Percentiles rank a stretch among this genome's conserved stretches.
phyloP scores from a whole-genome alignment of 2,888 invertebrate species.

The Plusia festucae region DNA sequence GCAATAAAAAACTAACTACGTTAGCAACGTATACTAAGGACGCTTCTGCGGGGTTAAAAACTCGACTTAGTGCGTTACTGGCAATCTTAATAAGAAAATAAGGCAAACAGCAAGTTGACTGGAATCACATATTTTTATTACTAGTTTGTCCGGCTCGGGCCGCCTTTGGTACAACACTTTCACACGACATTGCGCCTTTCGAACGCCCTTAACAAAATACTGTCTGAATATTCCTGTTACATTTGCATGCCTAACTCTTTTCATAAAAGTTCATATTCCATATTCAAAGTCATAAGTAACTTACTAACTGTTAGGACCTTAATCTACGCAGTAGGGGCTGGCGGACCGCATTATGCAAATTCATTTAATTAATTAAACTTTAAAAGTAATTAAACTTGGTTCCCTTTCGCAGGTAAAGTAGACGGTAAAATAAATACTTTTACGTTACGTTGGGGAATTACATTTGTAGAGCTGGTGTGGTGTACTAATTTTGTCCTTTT shows the following conservation, averaged over 20 bases:
- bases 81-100: too few species aligned
- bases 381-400: constrained; percentile 68
- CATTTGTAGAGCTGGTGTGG: background rate
- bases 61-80: too few species aligned
- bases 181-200: background rate
- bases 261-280: constrained; percentile 4
- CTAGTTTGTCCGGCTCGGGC: too few species aligned
- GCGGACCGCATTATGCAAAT: constrained; percentile 68
- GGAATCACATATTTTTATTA: too few species aligned
- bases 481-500: background rate
- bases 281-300: constrained; percentile 30
- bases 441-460: background rate
- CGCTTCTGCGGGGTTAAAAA: too few species aligned
- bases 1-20: too few species aligned
- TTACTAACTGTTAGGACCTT: constrained; percentile 49
- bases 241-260: background rate
- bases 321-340: constrained; percentile 40
- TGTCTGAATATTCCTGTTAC: background rate
- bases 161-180: too few species aligned
- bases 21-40: too few species aligned
- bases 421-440: constrained; percentile 48
- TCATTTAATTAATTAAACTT: constrained; percentile 68
- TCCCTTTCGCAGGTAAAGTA: constrained; percentile 60
- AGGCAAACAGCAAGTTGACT: too few species aligned
- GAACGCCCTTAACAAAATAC: background rate